Evolutionary conservation across 2,797 vertebrate species (phyloP), one percentile per base, ranked within the genome.

Genomic region (Aulostomus chinensis): DNA sequence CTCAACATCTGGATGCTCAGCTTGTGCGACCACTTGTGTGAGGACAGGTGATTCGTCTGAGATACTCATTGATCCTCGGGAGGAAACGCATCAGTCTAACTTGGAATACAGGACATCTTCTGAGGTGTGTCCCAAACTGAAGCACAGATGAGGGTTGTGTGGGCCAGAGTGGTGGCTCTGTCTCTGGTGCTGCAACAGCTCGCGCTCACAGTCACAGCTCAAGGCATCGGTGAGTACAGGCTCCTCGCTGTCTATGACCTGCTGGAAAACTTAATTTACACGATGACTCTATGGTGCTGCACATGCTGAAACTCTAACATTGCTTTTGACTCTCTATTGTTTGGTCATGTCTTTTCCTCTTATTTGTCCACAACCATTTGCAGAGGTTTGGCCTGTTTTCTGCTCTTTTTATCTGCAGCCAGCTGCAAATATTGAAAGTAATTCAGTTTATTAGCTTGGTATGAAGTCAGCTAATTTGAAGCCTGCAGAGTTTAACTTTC

Each of bases 161-260:
- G 83, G 75, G 63, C 61, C 60, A 72, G 78, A 69, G 40, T 60
- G 8, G 58, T 89, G 36, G 74, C 92, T 41, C 68, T 92, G 58
- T 71, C 86, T 77, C 86, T 91, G 75, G 57, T 93, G 53, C 74
- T 91, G 70, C 85, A 92, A 51, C 92, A 88, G 64, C 83, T 92
- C 3, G 69, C 84, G 45, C 60, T 80, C 76, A 81, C 75, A 53
- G 90, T 84, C 73, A 81, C 50, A 80, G 81, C 87, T 46, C 86
- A 93, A 80, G 91, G 93, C n/a, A 92, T 92, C 72, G 93, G 96
- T 97, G 91, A 95, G 94, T 85, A 48, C 39, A 36, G 37, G 30
- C 38, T 71, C 18, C 32, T 43, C 29, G 17, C 17, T 15, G 11
- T 17, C 10, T 10, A 16, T 30, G 6, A 2, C 9, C 16, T n/a